Percentiles rank a stretch among this genome's conserved stretches.
Evolutionary conservation across 2,888 invertebrate species (phyloP).

Genomic region (Homarus gammarus): DNA sequence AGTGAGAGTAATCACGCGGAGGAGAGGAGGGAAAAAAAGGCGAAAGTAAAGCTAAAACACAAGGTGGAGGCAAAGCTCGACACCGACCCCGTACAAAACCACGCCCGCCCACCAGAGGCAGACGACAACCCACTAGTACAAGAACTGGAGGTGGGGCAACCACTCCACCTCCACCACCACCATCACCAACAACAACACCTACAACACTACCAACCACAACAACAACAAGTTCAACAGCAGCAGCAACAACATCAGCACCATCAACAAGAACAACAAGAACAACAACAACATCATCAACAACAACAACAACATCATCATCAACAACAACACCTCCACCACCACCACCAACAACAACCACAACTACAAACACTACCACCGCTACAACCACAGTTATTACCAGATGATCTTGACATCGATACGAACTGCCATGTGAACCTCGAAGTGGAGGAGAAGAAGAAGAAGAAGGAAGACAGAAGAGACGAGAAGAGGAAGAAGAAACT

Average conservation of each 20-base stretch:
- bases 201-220: constrained; percentile 38
- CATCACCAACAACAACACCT: constrained; percentile 41
- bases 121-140: constrained; percentile 50
- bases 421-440: constrained; percentile 40
- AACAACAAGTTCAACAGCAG: constrained; percentile 8
- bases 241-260: constrained; percentile 3
- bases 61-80: constrained; percentile 37
- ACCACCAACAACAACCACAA: constrained; percentile 8
- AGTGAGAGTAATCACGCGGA: constrained; percentile 46
- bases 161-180: constrained; percentile 23
- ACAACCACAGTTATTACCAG: constrained; percentile 46
- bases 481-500: constrained; percentile 74
- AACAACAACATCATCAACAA: constrained; percentile 19
- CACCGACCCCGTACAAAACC: constrained; percentile 27
- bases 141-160: constrained; percentile 48
- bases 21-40: constrained; percentile 63
- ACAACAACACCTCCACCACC: constrained; percentile 26
- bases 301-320: constrained; percentile 22
- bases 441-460: constrained; percentile 69
- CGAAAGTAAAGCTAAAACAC: constrained; percentile 63
- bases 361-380: constrained; percentile 29
- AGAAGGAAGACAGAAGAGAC: constrained; percentile 72
- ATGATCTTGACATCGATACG: constrained; percentile 45
- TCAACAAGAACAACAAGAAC: neutral
- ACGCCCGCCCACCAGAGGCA: constrained; percentile 18